These are phyloP conservation scores for Hemicentrotus pulcherrimus DNA, from an alignment of 35 echinoderm and acorn worm species.

Conservation along the genomic window DNA sequence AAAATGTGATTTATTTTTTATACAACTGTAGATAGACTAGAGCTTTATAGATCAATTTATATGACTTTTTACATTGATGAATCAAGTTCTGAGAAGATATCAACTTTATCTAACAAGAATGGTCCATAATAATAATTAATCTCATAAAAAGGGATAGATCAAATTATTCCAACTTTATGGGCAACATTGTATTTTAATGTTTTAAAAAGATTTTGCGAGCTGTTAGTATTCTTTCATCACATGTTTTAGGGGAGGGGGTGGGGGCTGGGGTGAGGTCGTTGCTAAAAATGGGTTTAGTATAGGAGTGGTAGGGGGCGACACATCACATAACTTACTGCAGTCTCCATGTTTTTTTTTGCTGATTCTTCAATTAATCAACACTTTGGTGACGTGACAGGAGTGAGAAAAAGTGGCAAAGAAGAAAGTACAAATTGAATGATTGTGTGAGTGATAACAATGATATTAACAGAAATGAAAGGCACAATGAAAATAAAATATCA, in stretches of 20 bases:
- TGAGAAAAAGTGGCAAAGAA: background rate
- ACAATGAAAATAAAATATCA: background rate
- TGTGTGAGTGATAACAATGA: background rate
- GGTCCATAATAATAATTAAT: no score
- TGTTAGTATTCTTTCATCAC: background rate
- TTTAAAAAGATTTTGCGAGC: background rate
- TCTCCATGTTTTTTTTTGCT: background rate
- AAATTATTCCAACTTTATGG: no score
- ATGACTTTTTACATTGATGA: no score
- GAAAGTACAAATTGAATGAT: background rate
- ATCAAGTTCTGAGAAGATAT: no score
- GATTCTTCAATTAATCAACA: background rate
- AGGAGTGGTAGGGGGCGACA: background rate
- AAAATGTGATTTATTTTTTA: no score
- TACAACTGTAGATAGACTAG: no score
- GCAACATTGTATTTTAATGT: no score
- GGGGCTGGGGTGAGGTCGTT: background rate
- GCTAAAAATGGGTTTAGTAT: background rate
- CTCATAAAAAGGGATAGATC: no score
- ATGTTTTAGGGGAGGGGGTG: background rate
- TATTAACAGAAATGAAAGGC: background rate
- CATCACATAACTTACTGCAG: background rate
- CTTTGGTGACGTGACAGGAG: background rate
- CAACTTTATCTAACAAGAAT: no score
- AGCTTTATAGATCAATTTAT: no score